Conservation (phyloP, 2,888 invertebrate genomes). For the Eupsilia transversa region DNA sequence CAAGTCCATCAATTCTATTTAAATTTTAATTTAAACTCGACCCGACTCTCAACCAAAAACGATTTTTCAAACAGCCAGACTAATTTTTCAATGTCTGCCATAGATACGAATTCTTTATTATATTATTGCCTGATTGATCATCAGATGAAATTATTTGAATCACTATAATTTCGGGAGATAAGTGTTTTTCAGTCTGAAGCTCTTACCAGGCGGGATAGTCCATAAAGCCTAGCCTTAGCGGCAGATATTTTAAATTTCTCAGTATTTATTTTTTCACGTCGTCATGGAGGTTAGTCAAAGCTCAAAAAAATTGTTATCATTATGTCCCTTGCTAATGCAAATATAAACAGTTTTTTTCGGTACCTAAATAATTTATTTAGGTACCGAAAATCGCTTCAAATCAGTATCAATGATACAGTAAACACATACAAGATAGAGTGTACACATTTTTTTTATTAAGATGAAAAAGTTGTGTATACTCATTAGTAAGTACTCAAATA, state of each 20-base stretch:
- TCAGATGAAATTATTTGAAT: constrained; percentile 56
- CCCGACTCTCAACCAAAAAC: constrained; percentile 56
- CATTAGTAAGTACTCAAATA: constrained; percentile 29
- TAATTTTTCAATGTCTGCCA: constrained; percentile 71
- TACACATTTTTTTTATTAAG: background rate
- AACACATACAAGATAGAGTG: background rate
- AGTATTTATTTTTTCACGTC: background rate
- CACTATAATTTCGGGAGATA: constrained; percentile 3
- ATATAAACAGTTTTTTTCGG: constrained; percentile 21
- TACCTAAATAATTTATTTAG: constrained; percentile 10
- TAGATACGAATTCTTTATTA: constrained; percentile 62
- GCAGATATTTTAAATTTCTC: background rate
- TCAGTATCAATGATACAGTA: constrained; percentile 33
- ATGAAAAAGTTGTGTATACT: constrained; percentile 27
- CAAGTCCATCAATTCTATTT: constrained; percentile 44
- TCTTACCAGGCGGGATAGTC: background rate
- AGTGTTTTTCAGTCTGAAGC: background rate
- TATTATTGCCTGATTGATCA: constrained; percentile 68
- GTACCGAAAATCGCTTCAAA: constrained; percentile 20
- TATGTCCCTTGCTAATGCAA: constrained; percentile 13
- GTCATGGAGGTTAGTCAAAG: background rate
- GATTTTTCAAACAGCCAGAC: constrained; percentile 68
- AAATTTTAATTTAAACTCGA: constrained; percentile 48
- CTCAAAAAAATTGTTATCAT: background rate
- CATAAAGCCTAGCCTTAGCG: background rate